Conservation (phyloP, 2,888 invertebrate genomes). For the Diogma glabrata region DNA sequence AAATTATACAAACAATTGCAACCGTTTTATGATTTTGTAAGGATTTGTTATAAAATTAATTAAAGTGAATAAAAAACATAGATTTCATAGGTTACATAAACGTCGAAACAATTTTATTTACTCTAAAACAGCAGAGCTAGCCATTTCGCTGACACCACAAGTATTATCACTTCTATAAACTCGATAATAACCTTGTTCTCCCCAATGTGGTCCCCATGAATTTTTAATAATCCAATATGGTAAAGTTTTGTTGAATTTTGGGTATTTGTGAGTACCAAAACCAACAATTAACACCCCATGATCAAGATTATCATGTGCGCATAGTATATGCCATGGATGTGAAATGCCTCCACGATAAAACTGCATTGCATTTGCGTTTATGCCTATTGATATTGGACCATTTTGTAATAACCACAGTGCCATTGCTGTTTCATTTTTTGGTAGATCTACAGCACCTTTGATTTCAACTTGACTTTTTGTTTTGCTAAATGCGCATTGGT, state of each 20-base stretch:
- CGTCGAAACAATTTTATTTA: constrained; percentile 12
- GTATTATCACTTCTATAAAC: constrained; percentile 91
- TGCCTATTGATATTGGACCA: constrained; percentile 85
- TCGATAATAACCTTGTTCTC: constrained; percentile 89
- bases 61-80: too few relatives aligned
- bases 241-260: constrained; percentile 63
- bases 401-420: constrained; percentile 78
- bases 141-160: constrained; percentile 82
- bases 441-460: constrained; percentile 71
- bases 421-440: constrained; percentile 79
- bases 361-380: constrained; percentile 95
- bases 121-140: constrained; percentile 73
- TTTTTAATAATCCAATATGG: constrained; percentile 94
- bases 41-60: too few relatives aligned
- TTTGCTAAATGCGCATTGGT: constrained; percentile 61
- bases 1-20: too few relatives aligned
- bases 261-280: constrained; percentile 69
- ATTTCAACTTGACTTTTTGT: constrained; percentile 52
- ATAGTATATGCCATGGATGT: constrained; percentile 78
- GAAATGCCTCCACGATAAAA: constrained; percentile 92
- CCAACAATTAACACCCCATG: constrained; percentile 96
- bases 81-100: too few relatives aligned
- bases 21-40: neutral
- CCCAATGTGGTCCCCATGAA: constrained; percentile 87
- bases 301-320: constrained; percentile 64